Evolutionary conservation across 2,113 vertebrate species (phyloP).

Genomic region (Redunca redunca): DNA sequence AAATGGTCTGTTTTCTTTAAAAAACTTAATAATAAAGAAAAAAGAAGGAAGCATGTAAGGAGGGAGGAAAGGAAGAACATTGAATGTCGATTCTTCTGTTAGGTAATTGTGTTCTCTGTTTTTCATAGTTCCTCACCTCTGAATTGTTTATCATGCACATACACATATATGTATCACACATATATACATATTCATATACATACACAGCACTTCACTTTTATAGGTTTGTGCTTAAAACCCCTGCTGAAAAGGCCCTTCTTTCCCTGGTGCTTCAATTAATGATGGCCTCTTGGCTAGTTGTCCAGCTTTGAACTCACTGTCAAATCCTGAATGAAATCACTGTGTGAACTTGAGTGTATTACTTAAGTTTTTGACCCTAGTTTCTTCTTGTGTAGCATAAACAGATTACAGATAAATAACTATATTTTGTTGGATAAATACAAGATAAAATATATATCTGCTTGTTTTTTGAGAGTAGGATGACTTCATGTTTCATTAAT

Average conservation of each 20-base stretch:
- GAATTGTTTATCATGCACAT: background rate
- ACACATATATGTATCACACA: too few relatives aligned
- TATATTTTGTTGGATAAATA: background rate
- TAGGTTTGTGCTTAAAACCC: background rate
- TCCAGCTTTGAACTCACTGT: background rate
- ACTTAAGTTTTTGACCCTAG: background rate
- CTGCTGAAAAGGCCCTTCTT: background rate
- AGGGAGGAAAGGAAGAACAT: background rate
- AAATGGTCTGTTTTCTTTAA: background rate
- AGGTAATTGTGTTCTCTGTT: background rate
- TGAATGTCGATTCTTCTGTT: background rate
- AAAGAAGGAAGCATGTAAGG: background rate
- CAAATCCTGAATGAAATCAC: background rate
- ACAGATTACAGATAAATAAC: background rate
- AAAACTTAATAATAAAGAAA: background rate
- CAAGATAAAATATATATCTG: background rate
- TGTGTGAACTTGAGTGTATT: background rate
- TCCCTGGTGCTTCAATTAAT: background rate
- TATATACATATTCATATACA: too few relatives aligned
- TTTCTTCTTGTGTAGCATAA: background rate
- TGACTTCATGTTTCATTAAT: background rate
- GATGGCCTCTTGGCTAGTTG: background rate
- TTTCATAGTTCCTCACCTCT: background rate
- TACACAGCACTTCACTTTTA: background rate
- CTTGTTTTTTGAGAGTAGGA: background rate